phyloP scores from a whole-genome alignment of 2,113 vertebrate genomes.

The Phylloscopus trochiloides region DNA sequence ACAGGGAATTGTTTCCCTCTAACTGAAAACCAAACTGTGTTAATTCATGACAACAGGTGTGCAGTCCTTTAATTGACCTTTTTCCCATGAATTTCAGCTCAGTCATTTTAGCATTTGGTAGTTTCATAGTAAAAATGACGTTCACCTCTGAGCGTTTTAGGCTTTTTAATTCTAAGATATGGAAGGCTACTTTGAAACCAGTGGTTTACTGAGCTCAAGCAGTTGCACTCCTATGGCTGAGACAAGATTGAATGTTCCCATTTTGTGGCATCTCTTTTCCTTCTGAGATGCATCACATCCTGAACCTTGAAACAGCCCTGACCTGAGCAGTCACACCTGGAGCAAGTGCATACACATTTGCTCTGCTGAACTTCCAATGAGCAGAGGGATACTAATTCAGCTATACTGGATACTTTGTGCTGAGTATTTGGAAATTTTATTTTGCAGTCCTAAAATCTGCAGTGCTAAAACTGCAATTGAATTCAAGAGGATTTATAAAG shows the following conservation, averaged over 20 bases:
- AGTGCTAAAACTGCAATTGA: neutral
- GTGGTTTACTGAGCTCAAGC: neutral
- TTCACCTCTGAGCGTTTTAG: neutral
- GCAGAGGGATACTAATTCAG: neutral
- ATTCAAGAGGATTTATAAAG: neutral
- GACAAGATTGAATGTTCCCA: neutral
- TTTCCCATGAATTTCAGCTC: neutral
- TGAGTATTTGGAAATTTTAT: neutral
- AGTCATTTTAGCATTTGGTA: neutral
- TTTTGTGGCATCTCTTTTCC: neutral
- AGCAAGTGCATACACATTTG: neutral
- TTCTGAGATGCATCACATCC: neutral
- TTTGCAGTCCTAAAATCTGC: neutral
- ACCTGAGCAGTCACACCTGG: accelerated
- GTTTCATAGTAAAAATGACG: neutral
- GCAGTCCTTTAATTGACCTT: neutral
- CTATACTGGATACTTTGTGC: neutral
- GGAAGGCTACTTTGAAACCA: neutral
- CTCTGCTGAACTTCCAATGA: neutral
- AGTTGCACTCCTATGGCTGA: neutral
- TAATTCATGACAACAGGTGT: neutral
- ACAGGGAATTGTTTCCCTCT: no score
- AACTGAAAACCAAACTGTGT: no score
- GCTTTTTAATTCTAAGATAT: neutral
- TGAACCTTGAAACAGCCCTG: neutral